A percentile compares a stretch with the other conserved stretches of the same genome.
phyloP scores from a whole-genome alignment of 2,113 vertebrate species.

The Gymnobelideus leadbeateri region DNA sequence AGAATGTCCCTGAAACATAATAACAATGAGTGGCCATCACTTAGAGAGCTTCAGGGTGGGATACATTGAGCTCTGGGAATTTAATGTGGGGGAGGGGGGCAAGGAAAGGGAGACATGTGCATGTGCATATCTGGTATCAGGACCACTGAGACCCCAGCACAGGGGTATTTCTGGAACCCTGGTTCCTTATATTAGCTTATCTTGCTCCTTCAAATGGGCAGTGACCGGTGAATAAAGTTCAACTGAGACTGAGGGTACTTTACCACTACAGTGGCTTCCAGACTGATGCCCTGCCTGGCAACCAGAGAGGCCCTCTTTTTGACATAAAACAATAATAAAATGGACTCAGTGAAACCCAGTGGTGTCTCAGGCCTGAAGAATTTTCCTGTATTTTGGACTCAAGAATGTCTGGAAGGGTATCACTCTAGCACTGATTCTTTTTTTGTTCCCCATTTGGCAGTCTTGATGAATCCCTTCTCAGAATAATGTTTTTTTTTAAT shows the following conservation, averaged over 20 bases:
- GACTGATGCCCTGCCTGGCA: not conserved
- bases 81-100: not conserved
- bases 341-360: not conserved
- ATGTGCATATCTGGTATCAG: not conserved
- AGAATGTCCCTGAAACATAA: not conserved
- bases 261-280: constrained; percentile 67
- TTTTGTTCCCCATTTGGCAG: not conserved
- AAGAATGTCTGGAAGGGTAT: not conserved
- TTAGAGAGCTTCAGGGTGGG: not conserved
- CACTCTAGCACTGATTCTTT: not conserved
- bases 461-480: not conserved
- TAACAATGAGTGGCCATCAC: not conserved
- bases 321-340: no score
- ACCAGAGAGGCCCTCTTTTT: not conserved
- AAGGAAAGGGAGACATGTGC: not conserved
- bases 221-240: constrained; percentile 62
- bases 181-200: not conserved
- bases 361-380: constrained; percentile 1
- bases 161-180: not conserved
- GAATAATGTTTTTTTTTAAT: not conserved
- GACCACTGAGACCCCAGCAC: not conserved
- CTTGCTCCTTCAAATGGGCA: not conserved
- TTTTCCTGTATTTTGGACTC: not conserved
- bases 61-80: not conserved
- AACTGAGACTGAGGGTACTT: constrained; percentile 41